Evolutionary conservation across 2,888 invertebrate genomes (phyloP).

Genomic region (Netelia melanura): DNA sequence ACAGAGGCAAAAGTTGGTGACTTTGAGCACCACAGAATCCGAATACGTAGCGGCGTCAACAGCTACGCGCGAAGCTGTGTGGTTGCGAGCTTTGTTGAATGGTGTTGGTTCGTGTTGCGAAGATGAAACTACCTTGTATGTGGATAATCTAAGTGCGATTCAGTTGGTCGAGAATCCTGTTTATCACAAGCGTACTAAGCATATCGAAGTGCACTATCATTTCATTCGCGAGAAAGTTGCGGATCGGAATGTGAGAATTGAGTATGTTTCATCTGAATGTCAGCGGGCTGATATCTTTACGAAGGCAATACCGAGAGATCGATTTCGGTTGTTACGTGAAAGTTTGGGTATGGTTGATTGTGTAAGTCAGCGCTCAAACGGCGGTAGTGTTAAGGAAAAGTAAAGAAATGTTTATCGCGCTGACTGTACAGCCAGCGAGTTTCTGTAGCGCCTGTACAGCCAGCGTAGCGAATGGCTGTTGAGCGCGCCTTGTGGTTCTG

Average conservation of each 20-base stretch:
- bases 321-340: too few relatives aligned
- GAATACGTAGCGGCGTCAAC: conserved; percentile 6
- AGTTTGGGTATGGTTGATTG: too few relatives aligned
- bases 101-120: not conserved
- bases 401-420: too few relatives aligned
- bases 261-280: not conserved
- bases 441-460: too few relatives aligned
- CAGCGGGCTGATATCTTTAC: conserved; percentile 11
- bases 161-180: not conserved
- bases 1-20: not conserved
- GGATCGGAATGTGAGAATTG: not conserved
- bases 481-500: too few relatives aligned
- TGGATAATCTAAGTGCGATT: conserved; percentile 14
- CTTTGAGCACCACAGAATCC: not conserved
- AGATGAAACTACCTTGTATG: not conserved
- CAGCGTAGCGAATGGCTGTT: too few relatives aligned
- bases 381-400: too few relatives aligned
- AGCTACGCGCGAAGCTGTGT: not conserved
- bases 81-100: not conserved
- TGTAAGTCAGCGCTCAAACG: too few relatives aligned
- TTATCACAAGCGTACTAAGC: not conserved
- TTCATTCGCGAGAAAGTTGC: not conserved
- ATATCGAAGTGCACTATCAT: not conserved
- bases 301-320: not conserved
- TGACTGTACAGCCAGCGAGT: too few relatives aligned